Base-by-base conservation (phyloP, 37 sponge, comb jelly and placozoan species). In the Spongia lamella region DNA sequence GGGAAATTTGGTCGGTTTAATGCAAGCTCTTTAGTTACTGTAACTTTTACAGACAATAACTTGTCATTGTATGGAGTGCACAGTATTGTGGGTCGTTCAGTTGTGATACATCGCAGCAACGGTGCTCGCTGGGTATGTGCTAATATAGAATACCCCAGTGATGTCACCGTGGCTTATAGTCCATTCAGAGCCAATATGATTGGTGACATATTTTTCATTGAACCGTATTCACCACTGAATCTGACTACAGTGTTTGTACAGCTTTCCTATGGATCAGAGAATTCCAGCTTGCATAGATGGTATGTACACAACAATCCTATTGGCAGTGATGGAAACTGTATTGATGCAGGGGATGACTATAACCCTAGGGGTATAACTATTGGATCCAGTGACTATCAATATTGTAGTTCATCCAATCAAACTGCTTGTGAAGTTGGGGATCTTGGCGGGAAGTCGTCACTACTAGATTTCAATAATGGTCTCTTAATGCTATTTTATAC, bases 51-150 rank as follows among this genome's bases (percentile, higher is more conserved):
- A 25, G 93, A 92, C 25, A 55, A 74, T 2, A 68, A 77, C 19
- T 36, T 86, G 0, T 53, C 66, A 38, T 70, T 91, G 16, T 80
- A 74, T 70, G 82, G 86, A 1, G 49, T 40, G 11, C 14, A 82
- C 58, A 82, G 79, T 64, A 79, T 92, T 25, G 63, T 88, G 51
- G 93, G 93, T 0, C 73, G 89, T 7, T 77, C 86, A 15, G 34
- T 92, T 13, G 86, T 92, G 1, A 63, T 91, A 22, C 72, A 81
- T 19, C 56, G 57, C 1, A n/a, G 62, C 4, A 38, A 79, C 20
- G 63, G 59, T 9, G 38, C 53, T 26, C 53, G 70, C 24, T 69
- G 76, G 79, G 76, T 58, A 3, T 91, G 92, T 83, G 88, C 88
- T 22, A 87, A 83, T 43, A 91, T 91, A 51, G 87, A 38, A 56